These are phyloP conservation scores for Ibidorhyncha struthersii DNA, from an alignment of 2,113 vertebrate genomes.

Conservation along the genomic window DNA sequence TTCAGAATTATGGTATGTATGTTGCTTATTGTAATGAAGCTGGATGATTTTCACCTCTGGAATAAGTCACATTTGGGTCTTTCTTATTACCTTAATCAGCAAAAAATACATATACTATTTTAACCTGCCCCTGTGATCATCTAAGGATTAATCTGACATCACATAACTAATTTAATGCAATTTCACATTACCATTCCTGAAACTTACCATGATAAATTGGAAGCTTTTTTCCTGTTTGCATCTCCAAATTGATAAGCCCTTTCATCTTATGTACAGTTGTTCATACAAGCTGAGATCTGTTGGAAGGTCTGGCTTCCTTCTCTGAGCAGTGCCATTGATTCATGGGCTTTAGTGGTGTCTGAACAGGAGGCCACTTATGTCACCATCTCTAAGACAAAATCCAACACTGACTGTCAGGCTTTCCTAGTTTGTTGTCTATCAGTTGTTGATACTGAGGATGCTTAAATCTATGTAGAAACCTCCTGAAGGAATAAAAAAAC, in stretches of 20 bases:
- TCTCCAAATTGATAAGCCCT: constrained; percentile 53
- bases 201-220: constrained; percentile 58
- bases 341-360: not conserved
- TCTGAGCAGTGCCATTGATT: not conserved
- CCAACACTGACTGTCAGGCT: not conserved
- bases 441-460: not conserved
- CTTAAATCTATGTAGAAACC: not conserved
- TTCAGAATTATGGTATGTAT: not conserved
- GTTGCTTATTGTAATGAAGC: not conserved
- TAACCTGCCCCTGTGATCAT: constrained; percentile 57
- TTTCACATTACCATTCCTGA: constrained; percentile 39
- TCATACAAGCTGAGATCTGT: constrained; percentile 26
- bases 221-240: constrained; percentile 50
- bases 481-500: not conserved
- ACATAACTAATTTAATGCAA: constrained; percentile 51
- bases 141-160: constrained; percentile 47
- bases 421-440: not conserved
- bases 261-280: constrained; percentile 44
- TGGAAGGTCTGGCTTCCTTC: not conserved
- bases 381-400: not conserved
- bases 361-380: not conserved
- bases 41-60: not conserved
- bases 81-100: constrained; percentile 51
- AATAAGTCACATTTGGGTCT: constrained; percentile 7
- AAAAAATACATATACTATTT: constrained; percentile 54